Base-by-base conservation (phyloP, 2,113 vertebrate species). In the Catharus bicknelli region DNA sequence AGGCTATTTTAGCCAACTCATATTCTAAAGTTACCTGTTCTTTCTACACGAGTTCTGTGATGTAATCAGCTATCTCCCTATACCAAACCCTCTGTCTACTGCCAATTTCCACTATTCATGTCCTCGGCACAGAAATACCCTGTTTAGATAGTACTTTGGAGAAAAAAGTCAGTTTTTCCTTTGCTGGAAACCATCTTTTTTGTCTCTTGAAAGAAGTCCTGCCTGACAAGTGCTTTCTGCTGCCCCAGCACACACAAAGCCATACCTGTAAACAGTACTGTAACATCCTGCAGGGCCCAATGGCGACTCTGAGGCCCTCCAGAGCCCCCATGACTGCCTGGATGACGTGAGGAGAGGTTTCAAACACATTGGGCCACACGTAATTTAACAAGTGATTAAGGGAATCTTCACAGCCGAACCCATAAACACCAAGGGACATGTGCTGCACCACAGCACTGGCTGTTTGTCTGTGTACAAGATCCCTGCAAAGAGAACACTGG, bases 311-410 rank as follows among this genome's bases (percentile, higher is more conserved):
- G 69, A 99, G 97, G 30, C 99, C 99, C 95, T 99, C 99, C 92
- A 99, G 97, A 20, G 99, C 99, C 5, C 99, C 99, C 99, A 99
- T 99, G 3, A 99, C 99, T 2, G 99, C 99, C 96, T 99, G 99
- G 93, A 99, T 99, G 57, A 99, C 99, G 1, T 99, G 99, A 30
- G 99, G 99, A 20, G 99, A 99, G 5, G 99, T 99, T 97, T 99
- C 99, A 66, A 99, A 99, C 47, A 99, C 99, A 10, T 99, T 99
- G 16, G 99, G 99, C 99, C 99, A 99, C 29, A 99, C 99, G 1
- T 99, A 99, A 93, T 99, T 99, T 42, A 99, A 95, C 94, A 99
- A 96, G 88, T 99, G 99, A 95, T 99, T 99, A 21, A 99, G 98
- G 4, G 99, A 99, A 92, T 99, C 99, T 91, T 99, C 99, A 48